These are phyloP conservation scores for Scarus forsteni DNA, from an alignment of 2,797 vertebrate genomes.

Conservation along the genomic window DNA sequence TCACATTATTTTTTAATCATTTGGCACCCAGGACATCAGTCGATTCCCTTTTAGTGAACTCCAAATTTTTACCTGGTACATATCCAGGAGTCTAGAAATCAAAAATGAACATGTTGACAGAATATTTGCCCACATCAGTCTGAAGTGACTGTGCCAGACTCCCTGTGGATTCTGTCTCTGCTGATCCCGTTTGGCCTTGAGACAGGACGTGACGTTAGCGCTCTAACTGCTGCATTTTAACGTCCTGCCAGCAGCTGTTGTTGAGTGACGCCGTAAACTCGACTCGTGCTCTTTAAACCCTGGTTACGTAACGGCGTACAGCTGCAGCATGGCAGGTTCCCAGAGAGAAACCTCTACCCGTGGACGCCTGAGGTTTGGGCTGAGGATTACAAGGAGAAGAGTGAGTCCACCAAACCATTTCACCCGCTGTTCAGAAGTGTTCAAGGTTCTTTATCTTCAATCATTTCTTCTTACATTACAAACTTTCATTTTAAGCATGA, in stretches of 20 bases:
- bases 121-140: neutral
- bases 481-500: too few relatives aligned
- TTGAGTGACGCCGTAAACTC: neutral
- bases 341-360: neutral
- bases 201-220: neutral
- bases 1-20: too few relatives aligned
- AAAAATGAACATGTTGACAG: too few relatives aligned
- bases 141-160: neutral
- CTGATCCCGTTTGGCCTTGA: neutral
- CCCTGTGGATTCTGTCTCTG: neutral
- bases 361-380: neutral
- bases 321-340: neutral
- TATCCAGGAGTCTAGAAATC: too few relatives aligned
- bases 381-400: neutral
- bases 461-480: too few relatives aligned
- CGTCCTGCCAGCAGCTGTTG: constrained; percentile 24
- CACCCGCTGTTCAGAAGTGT: too few relatives aligned
- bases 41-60: too few relatives aligned
- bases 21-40: too few relatives aligned
- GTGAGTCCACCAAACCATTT: neutral
- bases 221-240: constrained; percentile 9
- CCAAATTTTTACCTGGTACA: too few relatives aligned
- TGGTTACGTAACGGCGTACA: neutral
- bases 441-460: too few relatives aligned
- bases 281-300: constrained; percentile 1